Base-by-base conservation (phyloP, 1,140 invertebrate species). In the Drosophila suzukii region DNA sequence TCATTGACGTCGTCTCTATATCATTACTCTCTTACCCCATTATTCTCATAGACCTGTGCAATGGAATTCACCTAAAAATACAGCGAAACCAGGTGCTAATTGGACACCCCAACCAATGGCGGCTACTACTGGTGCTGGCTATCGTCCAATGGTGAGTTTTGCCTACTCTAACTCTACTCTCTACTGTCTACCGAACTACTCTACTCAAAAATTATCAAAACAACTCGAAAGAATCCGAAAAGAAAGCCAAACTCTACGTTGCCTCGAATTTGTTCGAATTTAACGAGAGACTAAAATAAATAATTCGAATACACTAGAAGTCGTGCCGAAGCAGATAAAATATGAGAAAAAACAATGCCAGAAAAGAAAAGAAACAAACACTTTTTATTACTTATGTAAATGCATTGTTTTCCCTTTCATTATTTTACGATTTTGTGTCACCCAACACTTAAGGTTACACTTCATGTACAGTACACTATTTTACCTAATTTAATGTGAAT, bases 91-190 rank as follows among this genome's bases (percentile, higher is more conserved):
- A 30, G 95, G 95, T 75, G 93, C 94, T 68, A 94, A 93, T 60
- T 97, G 96, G 96, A 96, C 95, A 80, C 96, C 96, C 46, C 96
- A 97, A 92, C 96, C 96, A 32, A 97, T 97, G 95, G 96, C 96
- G 76, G 96, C 96, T 56, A 97, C 96, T 49, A 97, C 96, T 61
- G 96, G 96, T 74, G 96, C 95, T 67, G 96, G 96, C 77, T 97
- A 97, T 93, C 94, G 96, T 93, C 96, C 96, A 54, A 97, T 97
- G 96, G 96, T 96, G 93, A 94, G 94, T 91, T 76, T 58, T 86
- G 75, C 60, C 54, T 74, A 59, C 73, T 76, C 70, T 72, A 79
- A 82, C 71, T 83, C 85, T 79, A 82, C 78, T 86, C 65, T 86
- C 56, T 72, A 71, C 68, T 71, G 73, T 84, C 79, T 71, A 72